phyloP scores from a whole-genome alignment of 92 coral and sea anemone species.

The Pocillopora meandrina region DNA sequence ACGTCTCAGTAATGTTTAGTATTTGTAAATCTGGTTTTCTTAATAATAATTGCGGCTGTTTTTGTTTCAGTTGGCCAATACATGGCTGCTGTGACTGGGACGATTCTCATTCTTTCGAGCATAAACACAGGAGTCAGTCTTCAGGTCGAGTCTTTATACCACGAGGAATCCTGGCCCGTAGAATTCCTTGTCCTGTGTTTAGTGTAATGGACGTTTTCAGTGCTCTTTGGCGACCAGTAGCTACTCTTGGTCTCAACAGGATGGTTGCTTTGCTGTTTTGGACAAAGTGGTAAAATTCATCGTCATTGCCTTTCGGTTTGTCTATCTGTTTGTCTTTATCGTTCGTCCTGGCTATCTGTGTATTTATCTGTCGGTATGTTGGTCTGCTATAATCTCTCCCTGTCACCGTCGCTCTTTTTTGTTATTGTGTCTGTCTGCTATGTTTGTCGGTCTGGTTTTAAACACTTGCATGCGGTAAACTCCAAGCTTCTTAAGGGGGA shows the following conservation, averaged over 20 bases:
- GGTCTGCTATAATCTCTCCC: not conserved
- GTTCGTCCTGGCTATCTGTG: too few relatives aligned
- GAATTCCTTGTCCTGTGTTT: conserved; percentile 81
- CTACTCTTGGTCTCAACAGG: conserved; percentile 43
- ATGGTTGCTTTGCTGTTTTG: conserved; percentile 84
- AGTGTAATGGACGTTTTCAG: conserved; percentile 72
- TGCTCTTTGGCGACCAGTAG: conserved; percentile 58
- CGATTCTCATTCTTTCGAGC: conserved; percentile 71
- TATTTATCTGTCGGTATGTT: not conserved
- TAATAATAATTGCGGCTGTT: not conserved
- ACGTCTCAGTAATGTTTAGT: not conserved
- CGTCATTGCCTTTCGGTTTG: not conserved
- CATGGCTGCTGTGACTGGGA: conserved; percentile 60
- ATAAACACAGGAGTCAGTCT: conserved; percentile 39
- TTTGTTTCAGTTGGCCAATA: conserved; percentile 58
- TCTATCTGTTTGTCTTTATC: not conserved
- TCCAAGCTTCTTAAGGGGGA: not conserved
- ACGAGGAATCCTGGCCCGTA: conserved; percentile 65
- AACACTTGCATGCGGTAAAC: not conserved
- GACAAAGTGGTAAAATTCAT: conserved; percentile 86
- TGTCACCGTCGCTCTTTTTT: too few relatives aligned
- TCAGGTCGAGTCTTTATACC: conserved; percentile 53
- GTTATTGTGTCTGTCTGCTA: not conserved
- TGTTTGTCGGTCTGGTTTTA: not conserved
- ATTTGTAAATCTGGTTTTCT: not conserved